Base-by-base conservation (phyloP, 2,797 vertebrate genomes). In the Syngnathus rostellatus region DNA sequence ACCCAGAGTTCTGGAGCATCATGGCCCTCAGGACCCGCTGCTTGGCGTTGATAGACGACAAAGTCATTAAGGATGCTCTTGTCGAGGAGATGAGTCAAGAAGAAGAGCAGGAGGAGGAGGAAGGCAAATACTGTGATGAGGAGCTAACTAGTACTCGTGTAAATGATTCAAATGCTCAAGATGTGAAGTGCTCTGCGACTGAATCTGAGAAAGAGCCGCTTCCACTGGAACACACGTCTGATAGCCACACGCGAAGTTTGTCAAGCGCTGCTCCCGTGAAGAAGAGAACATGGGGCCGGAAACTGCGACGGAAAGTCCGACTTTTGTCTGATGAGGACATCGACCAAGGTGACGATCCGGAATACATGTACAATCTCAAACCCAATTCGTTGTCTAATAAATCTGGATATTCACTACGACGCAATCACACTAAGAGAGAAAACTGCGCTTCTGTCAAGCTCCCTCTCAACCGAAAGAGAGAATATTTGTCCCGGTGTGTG, bases 1-100 rank as follows among this genome's bases (percentile, higher is more conserved):
- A 99, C 80, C 97, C 97, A 0, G 97, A 99, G 82, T 98, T 99
- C 82, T 99, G 97, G 96, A 98, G 95, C 85, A 92, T 98, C 38
- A 81, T 96, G 60, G 96, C 95, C 81, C 92, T 99, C 79, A 94
- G 94, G 86, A 94, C 92, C 55, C 93, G 93, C 75, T 99, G 97
- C 78, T 88, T 94, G 71, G 92, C 93, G 2, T 82, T 99, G 63
- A 82, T 99, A 79, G 93, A 87, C 37, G 95, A 96, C 77, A 93
- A 93, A 46, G 91, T 91, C 72, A 90, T 76, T 72, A 87, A 88
- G 81, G 89, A 78, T 58, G 88, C 86, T 53, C 84, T 85, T 37
- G 89, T 90, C 68, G 87, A 72, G 78, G 92, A 94, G 87, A 92
- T 93, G 81, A 17, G 14, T 12, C 10, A 55, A 37, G 55, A 37